Conservation (phyloP, 1,140 invertebrate species). For the Caenorhabditis brenneri region DNA sequence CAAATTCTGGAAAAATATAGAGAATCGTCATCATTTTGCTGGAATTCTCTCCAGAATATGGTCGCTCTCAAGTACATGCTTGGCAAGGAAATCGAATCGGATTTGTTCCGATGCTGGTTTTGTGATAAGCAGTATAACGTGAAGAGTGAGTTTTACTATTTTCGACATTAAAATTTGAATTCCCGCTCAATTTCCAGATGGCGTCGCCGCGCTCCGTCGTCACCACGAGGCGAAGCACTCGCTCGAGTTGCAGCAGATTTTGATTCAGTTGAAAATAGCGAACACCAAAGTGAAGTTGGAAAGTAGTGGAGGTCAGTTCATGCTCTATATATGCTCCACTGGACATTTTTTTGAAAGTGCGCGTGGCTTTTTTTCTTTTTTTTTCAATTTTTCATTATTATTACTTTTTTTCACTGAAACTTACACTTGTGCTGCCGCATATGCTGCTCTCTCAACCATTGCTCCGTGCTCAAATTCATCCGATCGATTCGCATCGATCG, state of each 20-base stretch:
- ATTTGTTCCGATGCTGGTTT: background rate
- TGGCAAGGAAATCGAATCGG: background rate
- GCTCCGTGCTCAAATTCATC: background rate
- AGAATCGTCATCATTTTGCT: too few species aligned
- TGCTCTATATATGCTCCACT: background rate
- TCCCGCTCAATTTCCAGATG: background rate
- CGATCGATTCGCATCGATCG: slow-evolving; percentile 13
- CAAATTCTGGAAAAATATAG: too few species aligned
- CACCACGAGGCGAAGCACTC: background rate
- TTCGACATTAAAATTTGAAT: background rate
- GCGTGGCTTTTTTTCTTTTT: background rate
- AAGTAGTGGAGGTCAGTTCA: too few species aligned
- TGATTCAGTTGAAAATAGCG: background rate
- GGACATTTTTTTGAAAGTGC: background rate
- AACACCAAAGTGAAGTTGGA: too few species aligned
- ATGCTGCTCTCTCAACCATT: background rate
- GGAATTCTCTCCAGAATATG: background rate
- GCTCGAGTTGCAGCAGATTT: background rate
- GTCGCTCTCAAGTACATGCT: background rate
- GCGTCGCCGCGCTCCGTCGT: background rate
- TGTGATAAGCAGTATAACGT: background rate
- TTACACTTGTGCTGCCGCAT: background rate
- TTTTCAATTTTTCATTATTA: background rate
- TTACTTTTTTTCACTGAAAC: background rate
- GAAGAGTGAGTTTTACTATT: background rate